phyloP scores from a whole-genome alignment of 92 coral and sea anemone species.

The Ricordea florida region DNA sequence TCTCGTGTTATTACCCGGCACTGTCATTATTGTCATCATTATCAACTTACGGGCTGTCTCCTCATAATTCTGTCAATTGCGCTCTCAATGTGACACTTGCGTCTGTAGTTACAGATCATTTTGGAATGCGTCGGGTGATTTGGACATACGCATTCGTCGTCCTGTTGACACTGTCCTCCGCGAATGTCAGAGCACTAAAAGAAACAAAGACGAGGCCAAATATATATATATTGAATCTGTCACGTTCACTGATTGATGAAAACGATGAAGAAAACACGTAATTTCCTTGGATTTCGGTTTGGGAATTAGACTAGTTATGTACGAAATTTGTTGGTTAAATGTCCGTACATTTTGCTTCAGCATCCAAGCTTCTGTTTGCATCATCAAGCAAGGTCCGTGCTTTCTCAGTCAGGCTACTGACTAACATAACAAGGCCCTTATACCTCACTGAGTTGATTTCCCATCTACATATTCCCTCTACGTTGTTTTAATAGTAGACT shows the following conservation, averaged over 20 bases:
- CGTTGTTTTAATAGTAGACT: background rate
- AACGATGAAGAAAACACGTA: background rate
- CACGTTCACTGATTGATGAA: background rate
- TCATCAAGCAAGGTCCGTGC: no score
- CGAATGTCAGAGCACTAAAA: constrained; percentile 11
- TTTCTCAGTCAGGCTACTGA: no score
- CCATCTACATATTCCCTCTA: background rate
- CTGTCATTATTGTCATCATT: no score
- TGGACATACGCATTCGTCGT: constrained; percentile 8
- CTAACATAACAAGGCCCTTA: no score
- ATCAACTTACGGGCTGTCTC: constrained; percentile 17
- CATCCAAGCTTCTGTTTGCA: no score
- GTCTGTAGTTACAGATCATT: constrained; percentile 9
- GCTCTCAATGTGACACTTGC: background rate
- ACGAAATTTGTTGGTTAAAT: no score
- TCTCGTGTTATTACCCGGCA: background rate
- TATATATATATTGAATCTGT: background rate
- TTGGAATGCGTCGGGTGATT: background rate
- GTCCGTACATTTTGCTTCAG: no score
- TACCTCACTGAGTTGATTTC: background rate
- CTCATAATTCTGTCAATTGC: background rate
- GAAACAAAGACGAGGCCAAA: no score
- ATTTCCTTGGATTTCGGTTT: background rate
- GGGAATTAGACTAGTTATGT: background rate
- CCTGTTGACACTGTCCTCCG: background rate